Evolutionary conservation across 1,140 invertebrate species (phyloP), one percentile per base, ranked within the genome.

Genomic region (Lasaia peninsularis): DNA sequence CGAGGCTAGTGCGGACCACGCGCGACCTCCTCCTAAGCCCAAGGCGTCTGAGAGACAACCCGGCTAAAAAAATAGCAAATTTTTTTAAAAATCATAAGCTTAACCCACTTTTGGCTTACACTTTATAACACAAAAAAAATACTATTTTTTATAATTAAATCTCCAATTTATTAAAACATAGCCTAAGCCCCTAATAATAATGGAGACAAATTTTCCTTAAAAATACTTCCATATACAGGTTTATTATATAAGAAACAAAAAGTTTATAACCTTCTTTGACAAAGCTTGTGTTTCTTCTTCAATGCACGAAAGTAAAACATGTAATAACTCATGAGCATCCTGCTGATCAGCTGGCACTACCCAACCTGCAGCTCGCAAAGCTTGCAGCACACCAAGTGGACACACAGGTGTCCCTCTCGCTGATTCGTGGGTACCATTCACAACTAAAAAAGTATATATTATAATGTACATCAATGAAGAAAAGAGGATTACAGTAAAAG

Each of bases 311-410:
- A 97, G 91, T 64, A 98, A 80, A 10, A 97, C 93, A 89, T 97
- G 96, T 60, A 98, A 94, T 48, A 98, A 80, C 82, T 98, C 97
- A 84, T 98, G 96, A 14, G 96, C 95, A 91, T 98, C 97, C 90
- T 98, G 96, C 88, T 98, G 95, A 64, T 96, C 96, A 62, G 94
- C 92, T 0, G 94, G 93, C 54, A 98, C 96, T 48, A 95, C 93
- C 96, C 96, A 98, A 10, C 95, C 92, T 7, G 94, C 88, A 1
- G 92, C 86, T 58, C 93, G 91, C 0, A 98, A 78, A 0, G 95
- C 93, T 60, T 93, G 92, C 58, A 98, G 92, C 3, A 97, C 92
- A 31, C 94, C 94, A 8, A 92, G 91, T 0, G 96, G 96, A 52
- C 91, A 92, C 56, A 92, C 91, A 0, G 92, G 91, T 7, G 93